These are phyloP conservation scores for Phenganax stokvisi DNA, from an alignment of 92 coral and sea anemone genomes.

Conservation along the genomic window DNA sequence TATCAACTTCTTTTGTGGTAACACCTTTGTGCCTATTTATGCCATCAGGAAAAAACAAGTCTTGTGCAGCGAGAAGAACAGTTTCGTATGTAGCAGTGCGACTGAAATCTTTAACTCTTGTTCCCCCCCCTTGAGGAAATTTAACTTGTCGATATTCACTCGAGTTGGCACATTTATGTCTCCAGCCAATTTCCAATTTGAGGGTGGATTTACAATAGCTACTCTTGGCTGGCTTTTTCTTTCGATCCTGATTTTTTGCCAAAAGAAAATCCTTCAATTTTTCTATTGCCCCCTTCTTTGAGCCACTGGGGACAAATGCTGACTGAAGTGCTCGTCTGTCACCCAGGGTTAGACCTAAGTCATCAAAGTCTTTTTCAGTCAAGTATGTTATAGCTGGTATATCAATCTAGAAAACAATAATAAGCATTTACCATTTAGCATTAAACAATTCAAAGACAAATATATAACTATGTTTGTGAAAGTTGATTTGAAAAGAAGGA, in stretches of 20 bases:
- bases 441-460: too few species aligned
- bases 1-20: neutral
- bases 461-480: neutral
- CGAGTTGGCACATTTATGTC: neutral
- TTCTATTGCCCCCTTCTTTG: neutral
- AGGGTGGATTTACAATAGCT: neutral
- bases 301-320: neutral
- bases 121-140: slow-evolving; percentile 23
- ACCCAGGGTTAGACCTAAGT: neutral
- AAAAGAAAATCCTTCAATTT: slow-evolving; percentile 29
- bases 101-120: slow-evolving; percentile 19
- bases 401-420: neutral
- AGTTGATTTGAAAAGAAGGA: too few species aligned
- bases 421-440: neutral
- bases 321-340: slow-evolving; percentile 13
- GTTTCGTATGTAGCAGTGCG: slow-evolving; percentile 13
- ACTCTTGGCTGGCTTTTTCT: neutral
- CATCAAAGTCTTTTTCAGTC: slow-evolving; percentile 10
- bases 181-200: slow-evolving; percentile 21
- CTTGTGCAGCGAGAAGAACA: neutral
- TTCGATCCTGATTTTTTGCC: slow-evolving; percentile 20
- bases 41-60: slow-evolving; percentile 3
- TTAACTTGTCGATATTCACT: slow-evolving; percentile 23
- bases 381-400: neutral
- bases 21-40: neutral